Percentiles rank a stretch among this genome's conserved stretches.
Conservation (phyloP, 2,888 invertebrate genomes). For the Drosophila kambysellisi region DNA sequence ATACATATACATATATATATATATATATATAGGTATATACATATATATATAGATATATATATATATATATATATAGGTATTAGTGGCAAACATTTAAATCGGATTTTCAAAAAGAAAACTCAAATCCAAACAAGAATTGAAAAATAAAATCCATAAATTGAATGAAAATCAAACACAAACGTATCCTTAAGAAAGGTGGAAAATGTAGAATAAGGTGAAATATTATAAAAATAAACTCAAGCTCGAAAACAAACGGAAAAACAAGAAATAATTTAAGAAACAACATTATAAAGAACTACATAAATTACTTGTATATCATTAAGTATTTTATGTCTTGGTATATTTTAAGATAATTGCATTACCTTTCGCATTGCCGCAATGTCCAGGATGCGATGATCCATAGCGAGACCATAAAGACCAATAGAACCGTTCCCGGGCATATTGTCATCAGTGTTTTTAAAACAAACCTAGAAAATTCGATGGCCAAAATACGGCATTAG, state of each 20-base stretch:
- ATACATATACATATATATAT: constrained; percentile 28
- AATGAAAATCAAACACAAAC: constrained; percentile 22
- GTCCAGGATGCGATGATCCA: constrained; percentile 99
- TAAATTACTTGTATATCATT: constrained; percentile 47
- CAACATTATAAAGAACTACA: constrained; percentile 53
- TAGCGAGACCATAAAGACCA: constrained; percentile 99
- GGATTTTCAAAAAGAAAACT: constrained; percentile 37
- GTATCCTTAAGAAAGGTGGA: constrained; percentile 22
- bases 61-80: constrained; percentile 53
- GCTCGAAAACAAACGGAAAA: constrained; percentile 26
- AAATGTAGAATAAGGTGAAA: constrained; percentile 39
- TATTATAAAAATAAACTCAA: constrained; percentile 46
- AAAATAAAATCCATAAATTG: constrained; percentile 3
- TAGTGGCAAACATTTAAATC: constrained; percentile 77
- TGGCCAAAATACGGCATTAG: background rate
- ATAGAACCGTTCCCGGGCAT: constrained; percentile 98
- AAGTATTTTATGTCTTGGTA: constrained; percentile 4
- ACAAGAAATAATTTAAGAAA: constrained; percentile 28
- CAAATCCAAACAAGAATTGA: constrained; percentile 1
- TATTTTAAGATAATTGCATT: constrained; percentile 82
- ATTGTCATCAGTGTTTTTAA: constrained; percentile 99
- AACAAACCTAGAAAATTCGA: constrained; percentile 89
- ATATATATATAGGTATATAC: background rate
- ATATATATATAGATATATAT: constrained; percentile 2
- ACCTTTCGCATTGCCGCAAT: constrained; percentile 99